Percentiles rank a stretch among this genome's conserved stretches.
These are phyloP conservation scores for Cavia porcellus DNA, from an alignment of 2,113 vertebrate species.

Conservation along the genomic window DNA sequence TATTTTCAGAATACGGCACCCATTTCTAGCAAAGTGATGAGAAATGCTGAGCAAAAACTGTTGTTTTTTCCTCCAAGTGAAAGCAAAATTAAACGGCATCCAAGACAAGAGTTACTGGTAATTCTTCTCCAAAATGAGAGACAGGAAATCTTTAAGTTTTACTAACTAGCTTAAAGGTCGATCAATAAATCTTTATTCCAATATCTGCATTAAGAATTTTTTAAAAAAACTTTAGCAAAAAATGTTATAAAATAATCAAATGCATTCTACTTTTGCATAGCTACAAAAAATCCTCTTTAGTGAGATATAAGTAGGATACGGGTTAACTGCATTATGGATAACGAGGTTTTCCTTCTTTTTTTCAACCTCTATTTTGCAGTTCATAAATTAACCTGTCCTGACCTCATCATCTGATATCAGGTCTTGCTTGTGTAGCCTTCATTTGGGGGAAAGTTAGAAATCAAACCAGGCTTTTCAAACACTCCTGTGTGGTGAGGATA, in stretches of 20 bases:
- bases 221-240: not conserved
- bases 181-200: not conserved
- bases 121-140: not conserved
- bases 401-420: not conserved
- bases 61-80: not conserved
- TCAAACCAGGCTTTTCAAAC: not conserved
- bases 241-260: not conserved
- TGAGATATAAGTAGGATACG: not conserved
- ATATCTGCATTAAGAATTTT: not conserved
- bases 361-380: not conserved
- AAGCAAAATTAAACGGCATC: too few species aligned
- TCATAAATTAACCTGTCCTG: not conserved
- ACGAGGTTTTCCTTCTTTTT: not conserved
- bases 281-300: not conserved
- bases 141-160: not conserved
- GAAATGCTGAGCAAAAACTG: fast-evolving
- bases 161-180: not conserved
- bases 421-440: too few species aligned
- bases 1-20: not conserved
- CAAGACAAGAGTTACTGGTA: not conserved
- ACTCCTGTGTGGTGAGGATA: fast-evolving
- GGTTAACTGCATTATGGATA: fast-evolving
- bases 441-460: not conserved
- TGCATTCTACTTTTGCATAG: fast-evolving
- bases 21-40: not conserved